phyloP scores from a whole-genome alignment of 2,797 vertebrate genomes.

The Alouatta caraya region DNA sequence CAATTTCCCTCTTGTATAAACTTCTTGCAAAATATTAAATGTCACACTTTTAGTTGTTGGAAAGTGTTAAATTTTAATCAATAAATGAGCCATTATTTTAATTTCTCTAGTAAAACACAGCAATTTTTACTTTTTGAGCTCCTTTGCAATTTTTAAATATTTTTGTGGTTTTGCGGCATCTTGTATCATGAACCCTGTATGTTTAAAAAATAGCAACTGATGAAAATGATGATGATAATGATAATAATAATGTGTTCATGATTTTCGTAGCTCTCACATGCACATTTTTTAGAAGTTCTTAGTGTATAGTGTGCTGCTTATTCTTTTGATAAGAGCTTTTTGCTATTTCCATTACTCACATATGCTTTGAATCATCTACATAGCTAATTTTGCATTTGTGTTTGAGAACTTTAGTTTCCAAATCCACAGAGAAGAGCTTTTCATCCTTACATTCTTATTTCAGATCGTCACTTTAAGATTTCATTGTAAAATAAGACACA shows the following conservation, averaged over 20 bases:
- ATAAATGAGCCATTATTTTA: not conserved
- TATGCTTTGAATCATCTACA: not conserved
- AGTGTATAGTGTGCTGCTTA: not conserved
- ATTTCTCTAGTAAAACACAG: not conserved
- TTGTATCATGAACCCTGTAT: not conserved
- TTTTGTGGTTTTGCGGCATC: constrained; percentile 13
- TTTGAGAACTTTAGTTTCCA: not conserved
- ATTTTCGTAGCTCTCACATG: not conserved
- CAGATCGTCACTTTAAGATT: not conserved
- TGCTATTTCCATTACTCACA: not conserved
- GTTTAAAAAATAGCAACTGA: constrained; percentile 53
- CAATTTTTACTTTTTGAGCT: not conserved
- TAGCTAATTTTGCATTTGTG: not conserved
- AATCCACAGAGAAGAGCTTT: not conserved
- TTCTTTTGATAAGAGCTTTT: constrained; percentile 44
- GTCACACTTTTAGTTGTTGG: not conserved
- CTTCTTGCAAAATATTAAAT: not conserved
- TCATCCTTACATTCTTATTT: not conserved
- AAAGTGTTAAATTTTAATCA: constrained; percentile 9
- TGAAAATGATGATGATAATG: constrained; percentile 52
- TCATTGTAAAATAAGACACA: not conserved
- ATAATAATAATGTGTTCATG: constrained; percentile 35
- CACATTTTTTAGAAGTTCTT: constrained; percentile 36
- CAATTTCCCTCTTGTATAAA: not conserved
- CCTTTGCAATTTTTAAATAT: not conserved